Base-by-base conservation (phyloP, 92 coral and sea anemone genomes). In the Scolanthus callimorphus region DNA sequence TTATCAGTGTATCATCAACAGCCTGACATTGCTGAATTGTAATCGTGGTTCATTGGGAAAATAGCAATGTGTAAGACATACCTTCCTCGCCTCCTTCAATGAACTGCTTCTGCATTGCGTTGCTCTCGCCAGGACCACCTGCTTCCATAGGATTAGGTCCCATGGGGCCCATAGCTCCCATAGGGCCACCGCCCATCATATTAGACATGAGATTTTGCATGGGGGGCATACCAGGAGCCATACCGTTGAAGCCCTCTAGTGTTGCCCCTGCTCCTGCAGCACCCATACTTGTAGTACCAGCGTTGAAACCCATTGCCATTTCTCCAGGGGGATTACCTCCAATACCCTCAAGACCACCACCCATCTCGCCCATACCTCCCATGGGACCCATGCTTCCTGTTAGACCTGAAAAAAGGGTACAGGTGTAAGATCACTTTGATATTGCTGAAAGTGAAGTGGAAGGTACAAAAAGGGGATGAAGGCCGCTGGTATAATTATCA, bases 71-170 rank as follows among this genome's bases (percentile, higher is more conserved):
- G n/a, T n/a, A n/a, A 34, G 6, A 34, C 41, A 34, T 9, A 46
- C 52, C 85, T 65, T 76, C 85, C 68, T 73, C 82, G 25, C 67
- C 84, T 25, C 96, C 90, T 51, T 87, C 96, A 27, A 87, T 87
- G 58, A 87, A 78, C 65, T 87, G 96, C 65, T 87, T 87, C 11
- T 84, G 72, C 86, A 83, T 88, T 58, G 73, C 57, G 20, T 30
- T 54, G 24, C 76, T 86, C 44, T 88, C 90, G 19, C 64, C 70
- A 0, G 64, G 43, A 3, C 70, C 81, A 34, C 89, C 84, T 10
- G 11, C 52, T 34, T 6, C 9, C 43, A 34, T 34, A 34, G 15
- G 43, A 34, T 34, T 34, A 9, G 52, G 52, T 46, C 17, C 52
- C 52, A 46, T 46, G 26, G 84, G 64, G 17, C 43, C 79, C 13